Conservation (phyloP, 2,113 vertebrate species). For the Aythya baeri region DNA sequence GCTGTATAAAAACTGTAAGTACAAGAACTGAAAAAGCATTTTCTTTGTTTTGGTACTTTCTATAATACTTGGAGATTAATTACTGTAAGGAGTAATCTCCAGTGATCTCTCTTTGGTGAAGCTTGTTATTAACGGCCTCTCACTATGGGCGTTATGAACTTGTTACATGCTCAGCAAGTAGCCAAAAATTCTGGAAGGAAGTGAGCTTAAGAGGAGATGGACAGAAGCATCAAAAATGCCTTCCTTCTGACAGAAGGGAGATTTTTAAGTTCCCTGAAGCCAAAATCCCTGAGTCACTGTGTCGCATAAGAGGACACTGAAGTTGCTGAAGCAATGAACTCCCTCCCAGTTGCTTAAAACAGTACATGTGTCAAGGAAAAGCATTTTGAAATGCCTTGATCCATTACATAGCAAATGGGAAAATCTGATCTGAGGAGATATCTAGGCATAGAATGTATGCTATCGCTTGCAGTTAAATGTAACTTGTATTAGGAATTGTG, state of each 20-base stretch:
- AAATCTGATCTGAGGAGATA: background rate
- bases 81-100: background rate
- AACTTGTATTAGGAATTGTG: background rate
- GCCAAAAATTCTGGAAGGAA: slow-evolving; percentile 19
- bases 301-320: background rate
- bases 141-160: background rate
- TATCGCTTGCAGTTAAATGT: background rate
- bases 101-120: background rate
- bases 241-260: background rate
- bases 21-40: background rate
- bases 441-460: background rate
- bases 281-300: background rate
- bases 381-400: background rate
- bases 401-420: background rate
- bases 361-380: background rate
- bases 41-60: background rate
- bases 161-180: background rate
- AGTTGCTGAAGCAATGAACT: background rate
- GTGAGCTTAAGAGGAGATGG: background rate
- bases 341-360: slow-evolving; percentile 6
- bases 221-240: background rate
- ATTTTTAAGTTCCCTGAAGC: background rate
- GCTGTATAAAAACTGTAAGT: background rate
- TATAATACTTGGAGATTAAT: background rate
- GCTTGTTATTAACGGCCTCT: background rate